Percentiles rank a stretch among this genome's conserved stretches.
Evolutionary conservation across 1,140 invertebrate species (phyloP).

Genomic region (Leptonema lineaticorne): DNA sequence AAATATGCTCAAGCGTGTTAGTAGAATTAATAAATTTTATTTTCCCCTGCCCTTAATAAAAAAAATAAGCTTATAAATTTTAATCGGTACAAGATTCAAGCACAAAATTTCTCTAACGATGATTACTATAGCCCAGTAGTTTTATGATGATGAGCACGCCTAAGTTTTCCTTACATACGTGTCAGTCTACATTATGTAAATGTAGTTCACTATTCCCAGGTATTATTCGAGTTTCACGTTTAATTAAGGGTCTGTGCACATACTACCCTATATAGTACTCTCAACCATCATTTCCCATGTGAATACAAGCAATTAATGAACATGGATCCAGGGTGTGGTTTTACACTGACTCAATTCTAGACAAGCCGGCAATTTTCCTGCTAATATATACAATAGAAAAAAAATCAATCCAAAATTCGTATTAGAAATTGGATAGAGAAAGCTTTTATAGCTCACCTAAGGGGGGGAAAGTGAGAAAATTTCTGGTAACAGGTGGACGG

Average conservation of each 20-base stretch:
- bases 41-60: too few species aligned
- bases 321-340: not conserved
- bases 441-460: too few species aligned
- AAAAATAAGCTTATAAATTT: too few species aligned
- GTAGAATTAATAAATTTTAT: too few species aligned
- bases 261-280: too few species aligned
- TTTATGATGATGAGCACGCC: too few species aligned
- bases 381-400: too few species aligned
- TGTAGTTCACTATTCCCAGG: not conserved
- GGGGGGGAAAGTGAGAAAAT: too few species aligned
- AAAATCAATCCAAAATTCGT: too few species aligned
- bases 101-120: not conserved
- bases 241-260: slow-evolving; percentile 16
- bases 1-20: too few species aligned
- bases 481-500: slow-evolving; percentile 6
- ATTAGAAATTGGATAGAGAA: too few species aligned
- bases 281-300: not conserved
- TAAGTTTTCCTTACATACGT: not conserved
- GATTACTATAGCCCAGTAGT: not conserved
- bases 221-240: slow-evolving; percentile 11
- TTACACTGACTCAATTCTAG: not conserved
- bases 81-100: not conserved
- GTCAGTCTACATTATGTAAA: not conserved
- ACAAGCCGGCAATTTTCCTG: not conserved
- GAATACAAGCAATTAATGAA: slow-evolving; percentile 8